Evolutionary conservation across 1,140 invertebrate genomes (phyloP).

Genomic region (Drosophila watanabei): DNA sequence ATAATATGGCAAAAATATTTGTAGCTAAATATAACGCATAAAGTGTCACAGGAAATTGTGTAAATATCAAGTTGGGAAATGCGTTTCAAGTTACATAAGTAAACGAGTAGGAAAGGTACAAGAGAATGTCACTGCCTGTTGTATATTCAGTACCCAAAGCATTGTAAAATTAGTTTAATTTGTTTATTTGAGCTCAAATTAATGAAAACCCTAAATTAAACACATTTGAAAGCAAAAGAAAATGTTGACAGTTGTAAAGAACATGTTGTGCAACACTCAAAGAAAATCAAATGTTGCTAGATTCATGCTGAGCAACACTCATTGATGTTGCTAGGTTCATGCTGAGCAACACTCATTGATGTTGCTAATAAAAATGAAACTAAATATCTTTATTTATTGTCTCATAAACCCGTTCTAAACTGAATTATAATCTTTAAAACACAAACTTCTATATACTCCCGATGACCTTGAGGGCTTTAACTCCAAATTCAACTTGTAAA

Average conservation of each 20-base stretch:
- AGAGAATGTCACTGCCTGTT: not conserved
- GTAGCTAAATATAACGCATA: not conserved
- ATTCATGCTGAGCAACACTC: not conserved
- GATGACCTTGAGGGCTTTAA: slow-evolving; percentile 1
- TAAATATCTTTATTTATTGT: not conserved
- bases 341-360: not conserved
- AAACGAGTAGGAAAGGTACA: not conserved
- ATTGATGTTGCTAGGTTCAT: not conserved
- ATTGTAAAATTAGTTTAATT: not conserved
- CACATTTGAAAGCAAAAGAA: not conserved
- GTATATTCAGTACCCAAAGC: not conserved
- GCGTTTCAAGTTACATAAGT: not conserved
- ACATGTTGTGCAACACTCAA: not conserved
- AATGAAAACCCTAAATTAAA: not conserved
- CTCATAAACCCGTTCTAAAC: not conserved
- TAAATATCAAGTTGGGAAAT: not conserved
- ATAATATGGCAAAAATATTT: not conserved
- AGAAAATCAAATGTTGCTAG: not conserved
- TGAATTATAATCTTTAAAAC: not conserved
- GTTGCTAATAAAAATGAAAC: no score
- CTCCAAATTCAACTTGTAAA: slow-evolving; percentile 5
- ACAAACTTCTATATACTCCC: not conserved
- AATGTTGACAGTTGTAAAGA: not conserved
- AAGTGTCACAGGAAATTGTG: slow-evolving; percentile 3
- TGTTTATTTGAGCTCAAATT: not conserved